Conservation (phyloP, 2,797 vertebrate species). For the Coluber constrictor region DNA sequence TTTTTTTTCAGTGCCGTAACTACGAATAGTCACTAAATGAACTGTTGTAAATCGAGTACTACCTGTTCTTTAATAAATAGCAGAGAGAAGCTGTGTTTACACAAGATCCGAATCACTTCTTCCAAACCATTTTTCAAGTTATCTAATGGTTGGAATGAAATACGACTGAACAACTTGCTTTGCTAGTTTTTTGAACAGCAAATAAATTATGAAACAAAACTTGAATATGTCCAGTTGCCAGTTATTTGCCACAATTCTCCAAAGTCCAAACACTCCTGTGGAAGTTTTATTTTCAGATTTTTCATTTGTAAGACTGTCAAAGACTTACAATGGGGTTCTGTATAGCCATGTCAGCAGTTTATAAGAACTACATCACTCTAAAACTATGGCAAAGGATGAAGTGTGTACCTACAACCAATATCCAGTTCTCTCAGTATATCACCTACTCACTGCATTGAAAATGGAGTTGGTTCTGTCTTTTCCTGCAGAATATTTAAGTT, state of each 20-base stretch:
- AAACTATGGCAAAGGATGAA: conserved; percentile 2
- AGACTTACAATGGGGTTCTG: conserved; percentile 1
- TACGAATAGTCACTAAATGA: neutral
- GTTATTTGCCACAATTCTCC: neutral
- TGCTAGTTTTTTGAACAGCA: conserved; percentile 43
- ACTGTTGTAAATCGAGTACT: neutral
- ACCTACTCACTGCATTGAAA: neutral
- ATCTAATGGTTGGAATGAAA: conserved; percentile 12
- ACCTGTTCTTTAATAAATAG: neutral
- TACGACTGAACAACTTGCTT: conserved; percentile 29
- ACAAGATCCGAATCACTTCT: neutral
- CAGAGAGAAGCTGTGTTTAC: neutral
- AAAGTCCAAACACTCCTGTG: neutral
- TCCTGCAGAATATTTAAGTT: neutral
- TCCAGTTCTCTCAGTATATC: neutral
- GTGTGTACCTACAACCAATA: neutral
- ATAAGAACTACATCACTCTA: neutral
- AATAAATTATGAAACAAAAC: conserved; percentile 32
- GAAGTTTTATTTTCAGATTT: neutral
- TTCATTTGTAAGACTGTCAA: neutral
- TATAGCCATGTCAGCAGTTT: neutral
- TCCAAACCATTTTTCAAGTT: neutral
- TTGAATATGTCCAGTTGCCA: conserved; percentile 1
- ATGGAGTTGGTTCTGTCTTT: neutral
- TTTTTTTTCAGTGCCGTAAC: neutral